Base-by-base conservation (phyloP, 2,888 invertebrate species). In the Diadegma fenestrale region DNA sequence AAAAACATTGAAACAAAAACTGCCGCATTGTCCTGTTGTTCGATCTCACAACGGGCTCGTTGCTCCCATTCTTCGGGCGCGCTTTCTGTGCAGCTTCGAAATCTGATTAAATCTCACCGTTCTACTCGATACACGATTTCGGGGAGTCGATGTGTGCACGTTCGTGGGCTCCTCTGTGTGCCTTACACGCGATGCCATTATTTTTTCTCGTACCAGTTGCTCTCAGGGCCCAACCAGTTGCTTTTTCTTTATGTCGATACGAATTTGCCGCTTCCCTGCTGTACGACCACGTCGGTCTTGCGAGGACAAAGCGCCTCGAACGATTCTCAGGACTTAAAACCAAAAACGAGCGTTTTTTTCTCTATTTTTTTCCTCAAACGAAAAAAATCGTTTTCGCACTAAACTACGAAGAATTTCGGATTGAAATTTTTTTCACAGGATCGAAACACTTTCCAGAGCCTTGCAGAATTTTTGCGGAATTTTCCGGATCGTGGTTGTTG, bases 181-280 rank as follows among this genome's bases (percentile, higher is more conserved):
- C 10, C 26, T 26, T 71, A 79, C 82, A 79, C 76, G 61, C 79
- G 61, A 66, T 80, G 71, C 76, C 61, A 58, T 41, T 41, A 81
- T 85, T 73, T 81, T 78, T 71, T 82, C 61, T 82, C 43, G 48
- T 76, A 85, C 85, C 82, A 85, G 85, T 85, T 85, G 85, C 85
- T 82, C 76, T 71, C 85, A 82, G 82, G 76, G 48, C 19, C 72
- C 85, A 80, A 85, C 85, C 82, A 82, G 82, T 85, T 85, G 85
- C 85, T 85, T 66, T 85, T 45, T 69, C 75, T 76, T 63, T 61
- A 41, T 26, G 26, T 66, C 66, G 73, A 66, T 68, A 61, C 54
- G 82, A 80, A 75, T 82, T 85, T 85, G 76, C 80, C 85, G 76
- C 76, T 48, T 58, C 68, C 79, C 37, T 66, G 22, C n/a, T 82